A percentile compares a stretch with the other conserved stretches of the same genome.
phyloP scores from a whole-genome alignment of 2,113 vertebrate genomes.

The Carlito syrichta region DNA sequence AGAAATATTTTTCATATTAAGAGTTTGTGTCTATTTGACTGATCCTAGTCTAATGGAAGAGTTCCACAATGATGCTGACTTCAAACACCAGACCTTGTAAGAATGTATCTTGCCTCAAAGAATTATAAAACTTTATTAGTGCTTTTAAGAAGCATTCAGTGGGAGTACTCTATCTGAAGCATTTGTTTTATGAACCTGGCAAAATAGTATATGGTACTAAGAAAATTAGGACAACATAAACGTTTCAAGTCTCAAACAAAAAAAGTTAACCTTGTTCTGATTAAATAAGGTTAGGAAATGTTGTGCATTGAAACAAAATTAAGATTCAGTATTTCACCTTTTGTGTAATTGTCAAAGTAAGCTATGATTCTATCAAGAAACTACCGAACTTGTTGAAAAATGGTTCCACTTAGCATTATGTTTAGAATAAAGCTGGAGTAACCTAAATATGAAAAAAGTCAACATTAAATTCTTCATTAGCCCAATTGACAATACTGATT shows the following conservation, averaged over 20 bases:
- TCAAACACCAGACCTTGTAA: background rate
- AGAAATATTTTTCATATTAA: conserved; percentile 25
- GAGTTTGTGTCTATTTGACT: background rate
- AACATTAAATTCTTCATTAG: background rate
- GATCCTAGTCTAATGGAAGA: background rate
- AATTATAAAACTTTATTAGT: background rate
- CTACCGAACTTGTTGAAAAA: background rate
- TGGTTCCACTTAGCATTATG: background rate
- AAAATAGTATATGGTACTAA: background rate
- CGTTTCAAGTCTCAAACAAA: background rate
- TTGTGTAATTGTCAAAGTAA: background rate
- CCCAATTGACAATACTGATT: background rate
- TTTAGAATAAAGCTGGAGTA: background rate
- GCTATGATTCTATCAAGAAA: background rate
- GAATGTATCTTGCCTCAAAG: background rate
- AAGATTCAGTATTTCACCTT: background rate
- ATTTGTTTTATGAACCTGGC: background rate
- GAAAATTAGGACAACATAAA: background rate
- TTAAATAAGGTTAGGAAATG: background rate
- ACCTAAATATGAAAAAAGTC: background rate
- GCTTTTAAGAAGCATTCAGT: background rate
- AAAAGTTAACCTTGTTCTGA: background rate
- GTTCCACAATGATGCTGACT: background rate
- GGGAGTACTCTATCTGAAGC: background rate
- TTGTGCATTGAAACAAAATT: background rate